These are phyloP conservation scores for Pseudococcus jackbeardsleyi DNA, from an alignment of 2,888 invertebrate species.

Conservation along the genomic window DNA sequence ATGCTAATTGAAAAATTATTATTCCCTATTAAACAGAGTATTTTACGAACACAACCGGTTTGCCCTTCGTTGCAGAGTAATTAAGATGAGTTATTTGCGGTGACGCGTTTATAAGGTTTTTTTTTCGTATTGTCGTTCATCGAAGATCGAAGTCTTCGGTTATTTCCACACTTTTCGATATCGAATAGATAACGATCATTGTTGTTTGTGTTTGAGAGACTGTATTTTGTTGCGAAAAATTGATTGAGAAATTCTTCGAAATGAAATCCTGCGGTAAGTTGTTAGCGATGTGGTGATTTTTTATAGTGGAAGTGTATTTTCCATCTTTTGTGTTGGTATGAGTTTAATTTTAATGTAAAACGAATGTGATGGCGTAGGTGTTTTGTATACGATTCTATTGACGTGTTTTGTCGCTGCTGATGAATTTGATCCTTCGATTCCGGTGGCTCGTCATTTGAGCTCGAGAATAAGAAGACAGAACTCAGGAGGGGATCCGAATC, in stretches of 20 bases:
- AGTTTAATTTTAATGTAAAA: not conserved
- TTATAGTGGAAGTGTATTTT: not conserved
- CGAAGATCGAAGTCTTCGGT: too few relatives aligned
- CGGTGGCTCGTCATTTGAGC: not conserved
- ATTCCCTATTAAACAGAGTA: not conserved
- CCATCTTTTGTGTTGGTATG: not conserved
- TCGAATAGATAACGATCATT: not conserved
- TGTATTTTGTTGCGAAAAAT: not conserved
- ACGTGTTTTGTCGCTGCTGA: not conserved
- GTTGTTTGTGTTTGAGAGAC: not conserved
- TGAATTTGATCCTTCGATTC: not conserved
- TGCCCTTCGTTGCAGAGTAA: slow-evolving; percentile 22
- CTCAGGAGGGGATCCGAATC: not conserved
- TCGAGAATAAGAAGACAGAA: not conserved
- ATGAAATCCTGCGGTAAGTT: not conserved
- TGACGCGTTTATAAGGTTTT: not conserved
- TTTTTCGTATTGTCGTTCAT: too few relatives aligned
- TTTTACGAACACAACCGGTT: slow-evolving; percentile 17
- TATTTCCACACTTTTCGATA: too few relatives aligned
- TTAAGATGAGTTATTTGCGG: slow-evolving; percentile 25
- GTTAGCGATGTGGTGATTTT: not conserved
- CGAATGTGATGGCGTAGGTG: not conserved
- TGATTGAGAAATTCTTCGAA: not conserved
- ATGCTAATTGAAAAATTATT: not conserved
- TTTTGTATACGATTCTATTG: not conserved